Evolutionary conservation across 2,888 invertebrate genomes (phyloP).

Genomic region (Lomographa bimaculata): DNA sequence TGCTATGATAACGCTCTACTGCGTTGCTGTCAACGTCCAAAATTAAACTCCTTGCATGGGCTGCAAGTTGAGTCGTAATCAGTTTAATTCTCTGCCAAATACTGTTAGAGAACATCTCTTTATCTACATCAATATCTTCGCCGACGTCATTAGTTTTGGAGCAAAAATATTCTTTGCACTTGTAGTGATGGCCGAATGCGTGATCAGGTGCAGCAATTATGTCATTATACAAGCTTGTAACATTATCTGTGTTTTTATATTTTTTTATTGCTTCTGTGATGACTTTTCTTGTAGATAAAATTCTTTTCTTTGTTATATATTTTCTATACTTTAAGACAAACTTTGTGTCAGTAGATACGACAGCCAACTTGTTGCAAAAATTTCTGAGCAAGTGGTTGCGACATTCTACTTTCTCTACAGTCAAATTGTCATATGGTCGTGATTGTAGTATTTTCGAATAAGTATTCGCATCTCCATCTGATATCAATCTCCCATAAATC

Average conservation of each 20-base stretch:
- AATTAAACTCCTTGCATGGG: constrained; percentile 1
- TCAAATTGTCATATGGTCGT: not conserved
- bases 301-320: not conserved
- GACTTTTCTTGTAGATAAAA: not conserved
- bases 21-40: no score
- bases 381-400: constrained; percentile 29
- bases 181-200: constrained; percentile 2
- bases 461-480: constrained; percentile 2
- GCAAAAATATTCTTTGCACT: constrained; percentile 8
- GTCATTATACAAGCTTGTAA: not conserved
- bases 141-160: not conserved
- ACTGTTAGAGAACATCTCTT: not conserved
- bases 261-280: not conserved
- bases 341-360: constrained; percentile 2
- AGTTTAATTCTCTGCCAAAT: constrained; percentile 6
- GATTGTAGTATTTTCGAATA: constrained; percentile 2
- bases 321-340: not conserved
- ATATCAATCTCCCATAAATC: not conserved
- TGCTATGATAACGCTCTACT: no score
- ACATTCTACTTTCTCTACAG: constrained; percentile 11
- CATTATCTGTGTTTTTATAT: not conserved
- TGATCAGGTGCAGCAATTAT: constrained; percentile 3
- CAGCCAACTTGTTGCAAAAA: no score
- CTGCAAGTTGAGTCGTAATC: constrained; percentile 1
- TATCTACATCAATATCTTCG: not conserved